Evolutionary conservation across 2,797 vertebrate genomes (phyloP).

Genomic region (Coreius guichenoti): DNA sequence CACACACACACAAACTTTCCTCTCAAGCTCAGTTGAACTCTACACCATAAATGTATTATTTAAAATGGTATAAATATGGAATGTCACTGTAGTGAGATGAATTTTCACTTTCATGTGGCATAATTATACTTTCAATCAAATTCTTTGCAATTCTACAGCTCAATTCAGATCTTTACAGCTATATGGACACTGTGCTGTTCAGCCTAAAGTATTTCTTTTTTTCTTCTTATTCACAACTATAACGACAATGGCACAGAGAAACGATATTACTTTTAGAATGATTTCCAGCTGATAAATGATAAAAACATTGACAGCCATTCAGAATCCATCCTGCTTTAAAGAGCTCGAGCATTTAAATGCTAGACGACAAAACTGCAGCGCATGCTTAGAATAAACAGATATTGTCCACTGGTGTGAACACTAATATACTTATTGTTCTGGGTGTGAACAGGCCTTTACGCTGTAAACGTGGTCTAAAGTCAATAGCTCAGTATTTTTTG

Average conservation of each 20-base stretch:
- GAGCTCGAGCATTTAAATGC: background rate
- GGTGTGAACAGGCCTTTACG: background rate
- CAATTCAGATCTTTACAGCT: background rate
- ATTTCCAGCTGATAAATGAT: background rate
- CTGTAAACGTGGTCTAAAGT: background rate
- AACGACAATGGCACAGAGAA: background rate
- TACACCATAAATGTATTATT: constrained; percentile 18
- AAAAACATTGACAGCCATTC: background rate
- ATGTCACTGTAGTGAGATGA: background rate
- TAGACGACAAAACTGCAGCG: background rate
- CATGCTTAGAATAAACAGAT: background rate
- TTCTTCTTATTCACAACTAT: background rate
- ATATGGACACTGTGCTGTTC: background rate
- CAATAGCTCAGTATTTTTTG: too few species aligned
- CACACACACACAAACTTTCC: constrained; percentile 1
- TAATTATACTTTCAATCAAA: background rate
- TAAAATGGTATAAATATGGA: constrained; percentile 6
- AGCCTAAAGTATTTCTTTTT: background rate
- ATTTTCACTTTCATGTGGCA: constrained; percentile 1
- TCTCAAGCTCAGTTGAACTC: background rate
- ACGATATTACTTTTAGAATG: background rate
- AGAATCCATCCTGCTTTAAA: background rate
- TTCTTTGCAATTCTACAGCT: background rate
- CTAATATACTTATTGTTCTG: background rate
- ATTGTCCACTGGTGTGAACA: background rate